Conservation (phyloP, 2,113 vertebrate genomes). For the Albula goreensis region DNA sequence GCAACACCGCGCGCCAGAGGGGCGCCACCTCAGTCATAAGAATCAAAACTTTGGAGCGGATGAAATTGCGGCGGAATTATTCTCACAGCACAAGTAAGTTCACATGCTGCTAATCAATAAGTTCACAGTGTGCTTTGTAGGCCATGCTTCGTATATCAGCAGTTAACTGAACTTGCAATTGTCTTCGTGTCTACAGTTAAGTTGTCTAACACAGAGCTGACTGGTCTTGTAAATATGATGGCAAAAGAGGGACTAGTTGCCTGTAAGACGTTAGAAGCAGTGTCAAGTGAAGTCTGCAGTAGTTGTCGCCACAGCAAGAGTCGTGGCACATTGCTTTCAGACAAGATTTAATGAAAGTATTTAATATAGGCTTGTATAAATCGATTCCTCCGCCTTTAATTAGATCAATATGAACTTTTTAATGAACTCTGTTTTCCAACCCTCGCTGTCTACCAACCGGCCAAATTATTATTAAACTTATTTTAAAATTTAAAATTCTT, state of each 20-base stretch:
- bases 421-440: background rate
- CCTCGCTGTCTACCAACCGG: background rate
- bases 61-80: conserved; percentile 60
- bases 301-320: background rate
- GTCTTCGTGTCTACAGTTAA: background rate
- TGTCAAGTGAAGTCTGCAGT: background rate
- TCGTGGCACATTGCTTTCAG: too few relatives aligned
- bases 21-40: conserved; percentile 34
- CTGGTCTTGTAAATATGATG: background rate
- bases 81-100: conserved; percentile 71
- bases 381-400: background rate
- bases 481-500: background rate
- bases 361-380: background rate
- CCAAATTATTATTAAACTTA: background rate
- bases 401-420: background rate
- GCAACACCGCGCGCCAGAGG: conserved; percentile 26
- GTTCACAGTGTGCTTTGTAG: background rate
- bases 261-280: background rate
- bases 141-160: background rate
- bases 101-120: background rate
- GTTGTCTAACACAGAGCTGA: background rate
- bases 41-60: conserved; percentile 73
- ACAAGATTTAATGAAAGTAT: background rate
- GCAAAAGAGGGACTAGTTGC: background rate
- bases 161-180: background rate